Percentiles rank a stretch among this genome's conserved stretches.
These are phyloP conservation scores for Mystacides longicornis DNA, from an alignment of 2,888 invertebrate species.

Conservation along the genomic window DNA sequence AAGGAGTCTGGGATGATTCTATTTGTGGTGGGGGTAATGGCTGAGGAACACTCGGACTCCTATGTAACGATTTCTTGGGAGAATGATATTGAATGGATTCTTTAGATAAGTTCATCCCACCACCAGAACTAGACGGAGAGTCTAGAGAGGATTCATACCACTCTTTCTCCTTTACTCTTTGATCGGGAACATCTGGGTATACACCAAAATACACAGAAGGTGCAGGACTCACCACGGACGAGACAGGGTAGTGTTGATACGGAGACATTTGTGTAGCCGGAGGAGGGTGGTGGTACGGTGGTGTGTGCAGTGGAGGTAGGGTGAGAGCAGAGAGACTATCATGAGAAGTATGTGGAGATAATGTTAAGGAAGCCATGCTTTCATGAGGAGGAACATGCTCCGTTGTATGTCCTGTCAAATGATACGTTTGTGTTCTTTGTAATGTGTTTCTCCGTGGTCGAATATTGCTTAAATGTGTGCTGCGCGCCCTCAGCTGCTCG, in stretches of 20 bases:
- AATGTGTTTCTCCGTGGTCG: conserved; percentile 41
- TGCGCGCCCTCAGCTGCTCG: conserved; percentile 45
- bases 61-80: conserved; percentile 44
- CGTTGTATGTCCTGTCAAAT: conserved; percentile 35
- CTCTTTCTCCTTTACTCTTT: conserved; percentile 51
- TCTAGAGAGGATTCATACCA: conserved; percentile 66
- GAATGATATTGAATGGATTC: conserved; percentile 30
- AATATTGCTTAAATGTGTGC: conserved; percentile 40
- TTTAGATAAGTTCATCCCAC: conserved; percentile 22
- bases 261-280: neutral
- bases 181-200: conserved; percentile 29
- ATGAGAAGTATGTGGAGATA: neutral
- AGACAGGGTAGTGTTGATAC: neutral
- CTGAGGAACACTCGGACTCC: conserved; percentile 52
- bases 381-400: conserved; percentile 40
- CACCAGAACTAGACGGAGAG: conserved; percentile 38
- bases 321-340: neutral
- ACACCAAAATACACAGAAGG: conserved; percentile 9
- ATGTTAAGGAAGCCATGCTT: neutral
- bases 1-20: conserved; percentile 20
- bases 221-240: conserved; percentile 1
- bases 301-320: neutral
- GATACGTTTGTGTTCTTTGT: conserved; percentile 47
- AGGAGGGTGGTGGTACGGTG: conserved; percentile 1
- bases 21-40: conserved; percentile 36